Evolutionary conservation across 64 coral and sea anemone species (phyloP).

Genomic region (Catalaphyllia jardinei): DNA sequence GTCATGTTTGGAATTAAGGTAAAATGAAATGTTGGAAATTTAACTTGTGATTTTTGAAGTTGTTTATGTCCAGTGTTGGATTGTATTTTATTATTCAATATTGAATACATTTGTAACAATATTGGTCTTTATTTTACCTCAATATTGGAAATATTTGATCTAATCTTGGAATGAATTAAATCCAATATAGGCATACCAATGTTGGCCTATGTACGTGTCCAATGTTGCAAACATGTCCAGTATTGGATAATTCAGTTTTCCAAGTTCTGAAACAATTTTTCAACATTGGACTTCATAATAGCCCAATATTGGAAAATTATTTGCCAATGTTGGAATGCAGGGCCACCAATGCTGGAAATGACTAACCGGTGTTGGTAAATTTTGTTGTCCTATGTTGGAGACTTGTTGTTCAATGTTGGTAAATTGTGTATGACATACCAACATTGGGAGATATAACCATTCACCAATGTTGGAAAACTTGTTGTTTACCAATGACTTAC

Average conservation of each 20-base stretch:
- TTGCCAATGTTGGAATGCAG: neutral
- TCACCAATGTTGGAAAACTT: slow-evolving; percentile 22
- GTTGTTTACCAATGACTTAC: too few relatives aligned
- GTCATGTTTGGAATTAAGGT: too few relatives aligned
- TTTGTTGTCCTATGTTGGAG: neutral
- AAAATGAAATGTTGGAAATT: too few relatives aligned
- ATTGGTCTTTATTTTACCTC: too few relatives aligned
- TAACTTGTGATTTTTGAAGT: too few relatives aligned
- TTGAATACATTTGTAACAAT: too few relatives aligned
- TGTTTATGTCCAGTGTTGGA: too few relatives aligned
- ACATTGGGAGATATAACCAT: slow-evolving; percentile 25
- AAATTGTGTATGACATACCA: slow-evolving; percentile 14
- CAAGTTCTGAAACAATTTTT: neutral
- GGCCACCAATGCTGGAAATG: slow-evolving; percentile 5
- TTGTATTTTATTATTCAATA: too few relatives aligned
- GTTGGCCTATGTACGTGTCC: neutral
- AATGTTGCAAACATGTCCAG: neutral
- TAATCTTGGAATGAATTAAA: neutral
- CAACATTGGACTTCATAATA: neutral
- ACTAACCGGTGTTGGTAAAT: neutral
- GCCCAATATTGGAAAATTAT: slow-evolving; percentile 18
- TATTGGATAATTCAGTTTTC: neutral
- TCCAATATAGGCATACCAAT: neutral
- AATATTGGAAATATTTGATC: too few relatives aligned
- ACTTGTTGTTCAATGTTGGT: neutral